Evolutionary conservation across 2,797 vertebrate species (phyloP), one percentile per base, ranked within the genome.

Genomic region (Molossus alvarezi): DNA sequence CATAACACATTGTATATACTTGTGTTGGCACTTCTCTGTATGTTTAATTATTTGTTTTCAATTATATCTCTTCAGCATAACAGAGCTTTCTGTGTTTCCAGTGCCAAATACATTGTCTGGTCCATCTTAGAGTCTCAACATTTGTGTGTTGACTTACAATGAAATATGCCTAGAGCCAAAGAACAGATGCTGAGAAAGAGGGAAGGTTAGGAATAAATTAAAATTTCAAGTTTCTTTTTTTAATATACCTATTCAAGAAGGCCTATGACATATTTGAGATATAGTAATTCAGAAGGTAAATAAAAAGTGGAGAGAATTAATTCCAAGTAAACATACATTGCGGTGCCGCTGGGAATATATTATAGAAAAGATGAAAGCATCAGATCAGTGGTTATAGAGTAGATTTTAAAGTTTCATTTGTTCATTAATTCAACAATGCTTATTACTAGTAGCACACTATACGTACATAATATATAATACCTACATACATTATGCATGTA

Each of bases 371-470:
- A 81, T 90, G 18, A 94, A 82, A 76, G 2, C 11, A 79, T 91
- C 14, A 71, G 23, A 62, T 88, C 96, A 87, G n/a, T 93, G 41
- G 37, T 65, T 64, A 58, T 37, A 82, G n/a, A 69, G 7, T 81
- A 88, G 41, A 82, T 55, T 88, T 84, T 85, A 77, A 55, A 90
- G 23, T 71, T 93, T 85, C 5, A 77, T 85, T 55, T 81, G 90
- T 55, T 77, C 17, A 62, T 73, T 81, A 94, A 94, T 81, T 76
- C 37, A 95, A 81, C 21, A 95, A 51, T 90, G 27, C 6, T 83
- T 92, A 51, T 72, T 73, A 77, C 15, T 51, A 72, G 55, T 60
- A 79, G 41, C 7, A 76, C 5, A 64, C 33, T 29, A 73, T 37
- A 48, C 1, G 33, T 9, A 62, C 6, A 77, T 41, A 81, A 69